Percentiles rank a stretch among this genome's conserved stretches.
These are phyloP conservation scores for Globia sparganii DNA, from an alignment of 2,888 invertebrate genomes.

Conservation along the genomic window DNA sequence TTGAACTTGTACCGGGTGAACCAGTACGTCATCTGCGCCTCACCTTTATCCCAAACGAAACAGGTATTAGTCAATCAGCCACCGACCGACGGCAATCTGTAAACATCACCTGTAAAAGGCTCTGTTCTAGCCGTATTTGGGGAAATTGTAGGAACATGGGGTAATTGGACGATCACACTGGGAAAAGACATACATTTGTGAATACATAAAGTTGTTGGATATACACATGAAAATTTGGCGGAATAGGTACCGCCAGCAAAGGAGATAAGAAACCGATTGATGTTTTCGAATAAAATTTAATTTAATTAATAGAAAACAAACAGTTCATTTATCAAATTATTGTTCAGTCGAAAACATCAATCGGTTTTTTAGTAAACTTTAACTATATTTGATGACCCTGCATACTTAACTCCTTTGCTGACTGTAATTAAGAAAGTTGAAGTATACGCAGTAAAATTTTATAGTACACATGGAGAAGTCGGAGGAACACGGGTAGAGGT, in stretches of 20 bases:
- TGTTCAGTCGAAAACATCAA: too few species aligned
- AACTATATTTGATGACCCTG: too few species aligned
- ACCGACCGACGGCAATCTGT: conserved; percentile 77
- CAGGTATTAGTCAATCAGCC: conserved; percentile 82
- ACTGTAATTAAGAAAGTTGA: too few species aligned
- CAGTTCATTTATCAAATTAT: too few species aligned
- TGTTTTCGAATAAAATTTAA: too few species aligned
- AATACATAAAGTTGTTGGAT: not conserved
- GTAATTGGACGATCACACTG: not conserved
- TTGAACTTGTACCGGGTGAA: conserved; percentile 90
- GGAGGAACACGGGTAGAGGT: too few species aligned
- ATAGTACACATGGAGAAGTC: not conserved
- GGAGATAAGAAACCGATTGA: too few species aligned
- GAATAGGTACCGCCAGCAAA: not conserved
- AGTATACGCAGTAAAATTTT: not conserved
- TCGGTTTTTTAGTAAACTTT: too few species aligned
- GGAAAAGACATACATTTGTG: not conserved
- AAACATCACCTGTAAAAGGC: conserved; percentile 78
- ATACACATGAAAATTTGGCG: too few species aligned
- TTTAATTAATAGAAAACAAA: too few species aligned
- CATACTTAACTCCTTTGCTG: too few species aligned
- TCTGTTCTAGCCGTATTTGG: conserved; percentile 63
- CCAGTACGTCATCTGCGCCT: conserved; percentile 90
- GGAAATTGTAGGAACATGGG: not conserved
- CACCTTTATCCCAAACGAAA: conserved; percentile 89